Percentiles rank a stretch among this genome's conserved stretches.
These are phyloP conservation scores for Hyles euphorbiae DNA, from an alignment of 1,140 invertebrate genomes.

Conservation along the genomic window DNA sequence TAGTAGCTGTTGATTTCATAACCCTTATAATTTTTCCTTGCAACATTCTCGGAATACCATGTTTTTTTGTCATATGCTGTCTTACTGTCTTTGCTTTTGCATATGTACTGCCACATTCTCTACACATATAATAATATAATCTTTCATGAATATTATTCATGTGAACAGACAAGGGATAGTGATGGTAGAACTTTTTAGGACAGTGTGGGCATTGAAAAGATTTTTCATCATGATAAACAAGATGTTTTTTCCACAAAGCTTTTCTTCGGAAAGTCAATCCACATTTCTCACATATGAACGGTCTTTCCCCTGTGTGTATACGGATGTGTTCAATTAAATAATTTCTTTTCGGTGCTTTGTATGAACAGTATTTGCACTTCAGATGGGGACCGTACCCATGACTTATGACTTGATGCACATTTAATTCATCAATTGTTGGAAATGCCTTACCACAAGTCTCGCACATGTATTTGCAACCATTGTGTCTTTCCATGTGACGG, in stretches of 20 bases:
- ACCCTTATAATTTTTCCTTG: conserved; percentile 54
- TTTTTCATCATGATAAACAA: conserved; percentile 52
- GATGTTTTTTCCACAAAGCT: conserved; percentile 57
- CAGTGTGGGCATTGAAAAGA: conserved; percentile 50
- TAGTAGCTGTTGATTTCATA: conserved; percentile 25
- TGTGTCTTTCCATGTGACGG: conserved; percentile 60
- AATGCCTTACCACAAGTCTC: conserved; percentile 61
- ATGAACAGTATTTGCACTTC: conserved; percentile 49
- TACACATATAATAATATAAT: conserved; percentile 51
- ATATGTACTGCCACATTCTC: conserved; percentile 49
- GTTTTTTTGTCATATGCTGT: conserved; percentile 48
- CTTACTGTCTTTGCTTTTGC: conserved; percentile 49
- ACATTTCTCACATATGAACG: conserved; percentile 60
- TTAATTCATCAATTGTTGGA: conserved; percentile 31
- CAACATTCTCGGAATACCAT: conserved; percentile 54
- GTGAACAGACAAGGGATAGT: conserved; percentile 45
- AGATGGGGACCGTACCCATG: conserved; percentile 47
- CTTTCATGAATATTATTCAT: conserved; percentile 55
- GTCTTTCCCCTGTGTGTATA: conserved; percentile 56
- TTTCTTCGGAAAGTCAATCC: conserved; percentile 55
- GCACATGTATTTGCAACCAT: conserved; percentile 48
- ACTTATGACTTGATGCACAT: conserved; percentile 39
- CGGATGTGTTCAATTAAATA: conserved; percentile 54
- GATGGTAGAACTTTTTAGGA: conserved; percentile 44
- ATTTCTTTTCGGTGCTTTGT: conserved; percentile 47